A percentile compares a stretch with the other conserved stretches of the same genome.
Conservation (phyloP, 1,140 invertebrate genomes). For the Drosophila bocki region DNA sequence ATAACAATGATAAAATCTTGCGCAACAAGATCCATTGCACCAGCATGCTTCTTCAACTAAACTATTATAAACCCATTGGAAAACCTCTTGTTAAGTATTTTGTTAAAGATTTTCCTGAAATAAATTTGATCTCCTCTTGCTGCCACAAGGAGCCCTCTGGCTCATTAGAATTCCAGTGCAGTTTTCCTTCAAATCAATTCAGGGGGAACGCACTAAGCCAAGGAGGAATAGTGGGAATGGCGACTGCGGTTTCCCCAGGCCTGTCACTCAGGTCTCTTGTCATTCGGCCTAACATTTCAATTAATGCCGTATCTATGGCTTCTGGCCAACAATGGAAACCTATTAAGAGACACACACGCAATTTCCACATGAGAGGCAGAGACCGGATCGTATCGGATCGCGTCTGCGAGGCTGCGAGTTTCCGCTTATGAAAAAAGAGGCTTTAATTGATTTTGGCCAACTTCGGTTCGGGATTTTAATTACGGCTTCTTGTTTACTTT, state of each 20-base stretch:
- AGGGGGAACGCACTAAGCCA: slow-evolving; percentile 23
- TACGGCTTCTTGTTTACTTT: slow-evolving; percentile 35
- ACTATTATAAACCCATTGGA: background rate
- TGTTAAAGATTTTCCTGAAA: background rate
- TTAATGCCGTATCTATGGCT: slow-evolving; percentile 59
- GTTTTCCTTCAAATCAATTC: slow-evolving; percentile 9
- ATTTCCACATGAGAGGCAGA: slow-evolving; percentile 19
- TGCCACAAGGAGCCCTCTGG: background rate
- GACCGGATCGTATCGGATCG: slow-evolving; percentile 25
- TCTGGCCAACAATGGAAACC: slow-evolving; percentile 50
- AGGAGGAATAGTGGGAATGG: slow-evolving; percentile 21
- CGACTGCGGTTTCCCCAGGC: slow-evolving; percentile 37
- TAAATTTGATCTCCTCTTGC: background rate
- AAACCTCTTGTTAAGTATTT: background rate
- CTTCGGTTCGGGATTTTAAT: slow-evolving; percentile 55
- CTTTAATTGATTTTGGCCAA: slow-evolving; percentile 65
- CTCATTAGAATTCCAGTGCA: slow-evolving; percentile 30
- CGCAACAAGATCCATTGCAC: too few species aligned
- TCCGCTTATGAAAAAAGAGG: slow-evolving; percentile 44
- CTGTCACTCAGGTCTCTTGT: slow-evolving; percentile 65
- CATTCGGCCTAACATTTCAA: slow-evolving; percentile 68
- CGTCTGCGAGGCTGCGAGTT: slow-evolving; percentile 37
- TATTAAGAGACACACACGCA: slow-evolving; percentile 49
- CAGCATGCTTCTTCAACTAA: background rate
- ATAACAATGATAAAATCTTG: background rate